phyloP scores from a whole-genome alignment of 2,797 vertebrate species.

The Cephalopachus bancanus region DNA sequence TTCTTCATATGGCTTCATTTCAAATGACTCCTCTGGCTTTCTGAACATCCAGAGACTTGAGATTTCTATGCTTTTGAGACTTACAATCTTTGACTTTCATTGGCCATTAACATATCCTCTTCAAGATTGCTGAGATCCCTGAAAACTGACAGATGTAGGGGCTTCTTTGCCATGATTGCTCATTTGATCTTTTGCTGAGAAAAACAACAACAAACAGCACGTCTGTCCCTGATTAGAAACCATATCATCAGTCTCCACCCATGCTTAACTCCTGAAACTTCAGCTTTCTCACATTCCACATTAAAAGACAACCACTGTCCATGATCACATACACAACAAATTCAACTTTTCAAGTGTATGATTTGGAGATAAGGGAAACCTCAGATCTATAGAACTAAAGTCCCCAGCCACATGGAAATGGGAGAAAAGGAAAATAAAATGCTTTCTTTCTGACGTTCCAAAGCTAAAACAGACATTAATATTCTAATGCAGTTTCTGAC shows the following conservation, averaged over 20 bases:
- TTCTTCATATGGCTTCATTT: not conserved
- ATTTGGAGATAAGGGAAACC: not conserved
- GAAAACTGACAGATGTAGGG: not conserved
- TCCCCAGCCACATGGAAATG: not conserved
- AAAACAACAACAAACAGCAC: not conserved
- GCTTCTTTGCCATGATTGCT: not conserved
- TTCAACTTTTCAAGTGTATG: not conserved
- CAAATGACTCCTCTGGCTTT: not conserved
- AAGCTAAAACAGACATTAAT: not conserved
- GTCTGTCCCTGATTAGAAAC: not conserved
- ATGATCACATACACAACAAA: not conserved
- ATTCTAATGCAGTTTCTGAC: not conserved
- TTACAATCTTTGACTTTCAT: not conserved
- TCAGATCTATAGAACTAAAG: not conserved
- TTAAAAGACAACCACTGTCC: not conserved
- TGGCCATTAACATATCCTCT: not conserved
- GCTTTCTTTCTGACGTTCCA: not conserved
- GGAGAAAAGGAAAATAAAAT: not conserved
- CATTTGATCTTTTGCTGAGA: not conserved
- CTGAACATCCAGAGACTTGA: not conserved
- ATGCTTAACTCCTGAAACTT: not conserved
- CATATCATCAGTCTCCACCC: not conserved
- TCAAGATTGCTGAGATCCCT: not conserved
- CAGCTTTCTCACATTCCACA: not conserved
- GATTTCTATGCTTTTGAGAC: not conserved